Evolutionary conservation across 2,113 vertebrate species (phyloP).

Genomic region (Phrynosoma platyrhinos): DNA sequence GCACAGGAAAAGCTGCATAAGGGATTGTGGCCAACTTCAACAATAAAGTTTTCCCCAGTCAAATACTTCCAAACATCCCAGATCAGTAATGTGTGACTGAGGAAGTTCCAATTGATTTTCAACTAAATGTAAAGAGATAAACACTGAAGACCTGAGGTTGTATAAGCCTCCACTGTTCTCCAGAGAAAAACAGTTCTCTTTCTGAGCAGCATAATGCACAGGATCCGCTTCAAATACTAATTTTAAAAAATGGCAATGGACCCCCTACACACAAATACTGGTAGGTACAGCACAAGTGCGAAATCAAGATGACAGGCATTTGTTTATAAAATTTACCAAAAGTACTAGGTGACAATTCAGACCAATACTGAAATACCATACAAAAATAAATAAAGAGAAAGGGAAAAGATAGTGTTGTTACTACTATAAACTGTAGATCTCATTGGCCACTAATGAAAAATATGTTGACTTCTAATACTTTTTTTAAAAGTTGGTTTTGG

Average conservation of each 20-base stretch:
- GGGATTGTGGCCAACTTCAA: slow-evolving; percentile 43
- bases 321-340: slow-evolving; percentile 47
- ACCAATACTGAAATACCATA: slow-evolving; percentile 45
- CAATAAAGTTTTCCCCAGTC: slow-evolving; percentile 65
- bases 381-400: slow-evolving; percentile 23
- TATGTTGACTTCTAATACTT: slow-evolving; percentile 34
- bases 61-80: slow-evolving; percentile 67
- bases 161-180: slow-evolving; percentile 67
- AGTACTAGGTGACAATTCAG: slow-evolving; percentile 33
- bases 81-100: slow-evolving; percentile 59
- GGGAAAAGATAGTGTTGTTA: slow-evolving; percentile 13
- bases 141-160: slow-evolving; percentile 62
- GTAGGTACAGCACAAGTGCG: slow-evolving; percentile 25
- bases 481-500: background rate
- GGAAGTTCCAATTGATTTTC: slow-evolving; percentile 68
- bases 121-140: slow-evolving; percentile 69
- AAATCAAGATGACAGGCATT: slow-evolving; percentile 62
- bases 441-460: slow-evolving; percentile 17
- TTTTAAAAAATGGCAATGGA: slow-evolving; percentile 51
- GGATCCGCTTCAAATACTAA: slow-evolving; percentile 54
- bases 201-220: slow-evolving; percentile 63
- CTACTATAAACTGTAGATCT: slow-evolving; percentile 37
- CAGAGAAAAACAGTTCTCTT: slow-evolving; percentile 55
- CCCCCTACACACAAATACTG: slow-evolving; percentile 21
- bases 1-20: background rate